Evolutionary conservation across 2,113 vertebrate species (phyloP), one percentile per base, ranked within the genome.

Genomic region (Pyxicephalus adspersus): DNA sequence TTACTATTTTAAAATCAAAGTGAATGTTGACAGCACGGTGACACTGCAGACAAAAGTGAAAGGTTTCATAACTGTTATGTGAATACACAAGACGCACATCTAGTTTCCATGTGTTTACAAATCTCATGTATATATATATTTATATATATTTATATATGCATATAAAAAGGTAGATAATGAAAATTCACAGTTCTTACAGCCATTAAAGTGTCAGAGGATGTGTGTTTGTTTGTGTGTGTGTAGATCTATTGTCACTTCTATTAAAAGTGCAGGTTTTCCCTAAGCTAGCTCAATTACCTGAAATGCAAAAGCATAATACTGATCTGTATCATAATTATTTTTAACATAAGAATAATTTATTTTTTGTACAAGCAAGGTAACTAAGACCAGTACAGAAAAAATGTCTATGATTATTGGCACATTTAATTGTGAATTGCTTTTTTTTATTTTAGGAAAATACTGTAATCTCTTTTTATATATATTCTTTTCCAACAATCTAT

Each of bases 401-500:
- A 94, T 92, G 94, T 45, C 93, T 96, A 94, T 85, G 90, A 93
- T 94, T 95, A 92, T 97, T 98, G 97, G 96, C 96, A 99, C 97
- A 89, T 95, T 94, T 92, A 95, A 92, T 93, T 86, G 92, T 90
- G 90, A 64, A 94, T 93, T 85, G 89, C 89, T 93, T 95, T 91
- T 89, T 83, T 45, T 45, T 91, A 89, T 83, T 34, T 67, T 84
- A 80, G 91, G 89, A 93, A 93, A 94, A 94, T 93, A 95, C 86
- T 93, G 94, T 91, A 92, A 92, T 88, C 90, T 89, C 65, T 60
- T 85, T 68, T 85, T 0, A 0, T 85, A 86, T 74, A 81, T 86
- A 87, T 83, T 90, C 92, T 91, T 90, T 88, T 90, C 89, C 88
- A 86, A 77, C 89, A 84, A 77, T 83, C 90, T 93, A 91, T 85